A percentile compares a stretch with the other conserved stretches of the same genome.
Evolutionary conservation across 2,888 invertebrate genomes (phyloP).

Genomic region (Brachycybe producta): DNA sequence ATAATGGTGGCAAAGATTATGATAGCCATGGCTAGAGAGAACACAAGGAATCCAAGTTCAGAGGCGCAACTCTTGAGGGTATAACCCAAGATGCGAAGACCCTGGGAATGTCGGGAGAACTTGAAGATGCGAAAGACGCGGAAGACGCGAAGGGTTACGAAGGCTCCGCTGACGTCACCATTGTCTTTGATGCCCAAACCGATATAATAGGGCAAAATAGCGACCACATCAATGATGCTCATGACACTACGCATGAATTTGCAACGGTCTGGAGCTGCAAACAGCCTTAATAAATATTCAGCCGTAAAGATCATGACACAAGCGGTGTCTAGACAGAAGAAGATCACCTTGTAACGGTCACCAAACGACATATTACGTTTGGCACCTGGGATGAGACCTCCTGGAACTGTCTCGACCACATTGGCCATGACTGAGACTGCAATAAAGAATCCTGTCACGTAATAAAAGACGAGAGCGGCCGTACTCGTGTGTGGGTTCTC

Average conservation of each 20-base stretch:
- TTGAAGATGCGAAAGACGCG: constrained; percentile 99
- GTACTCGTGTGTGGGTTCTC: constrained; percentile 99
- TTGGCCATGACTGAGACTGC: constrained; percentile 99
- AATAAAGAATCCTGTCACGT: constrained; percentile 99
- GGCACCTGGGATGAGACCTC: constrained; percentile 70
- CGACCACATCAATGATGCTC: constrained; percentile 99
- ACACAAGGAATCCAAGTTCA: constrained; percentile 97
- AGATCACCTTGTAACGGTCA: constrained; percentile 92
- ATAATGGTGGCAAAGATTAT: constrained; percentile 99
- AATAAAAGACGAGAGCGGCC: constrained; percentile 98
- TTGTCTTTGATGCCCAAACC: constrained; percentile 95
- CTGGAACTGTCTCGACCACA: constrained; percentile 93
- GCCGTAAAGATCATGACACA: constrained; percentile 99
- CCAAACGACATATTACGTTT: constrained; percentile 57
- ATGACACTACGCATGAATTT: constrained; percentile 96
- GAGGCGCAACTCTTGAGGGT: constrained; percentile 98
- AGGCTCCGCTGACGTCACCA: constrained; percentile 97
- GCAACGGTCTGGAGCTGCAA: constrained; percentile 96
- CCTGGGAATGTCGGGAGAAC: constrained; percentile 98
- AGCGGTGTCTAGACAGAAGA: constrained; percentile 98
- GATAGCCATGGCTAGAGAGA: constrained; percentile 99
- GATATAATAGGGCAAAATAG: constrained; percentile 97
- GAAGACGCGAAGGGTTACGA: constrained; percentile 96
- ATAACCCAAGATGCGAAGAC: constrained; percentile 94
- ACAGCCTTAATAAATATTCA: constrained; percentile 80